A percentile compares a stretch with the other conserved stretches of the same genome.
phyloP scores from a whole-genome alignment of 2,113 vertebrate genomes.

The Nestor notabilis region DNA sequence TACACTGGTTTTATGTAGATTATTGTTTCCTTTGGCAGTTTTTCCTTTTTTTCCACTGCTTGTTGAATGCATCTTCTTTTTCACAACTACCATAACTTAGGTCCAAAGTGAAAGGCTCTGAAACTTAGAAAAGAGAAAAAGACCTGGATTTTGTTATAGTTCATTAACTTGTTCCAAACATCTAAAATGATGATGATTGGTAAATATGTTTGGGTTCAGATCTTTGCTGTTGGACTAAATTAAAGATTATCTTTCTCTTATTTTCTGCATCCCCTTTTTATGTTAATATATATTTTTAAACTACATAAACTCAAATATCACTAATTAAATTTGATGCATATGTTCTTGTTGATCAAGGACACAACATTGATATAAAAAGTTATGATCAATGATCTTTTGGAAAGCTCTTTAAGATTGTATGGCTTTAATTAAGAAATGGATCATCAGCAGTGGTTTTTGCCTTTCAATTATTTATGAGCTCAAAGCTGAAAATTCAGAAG shows the following conservation, averaged over 20 bases:
- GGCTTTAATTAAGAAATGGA: not conserved
- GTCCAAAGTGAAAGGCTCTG: not conserved
- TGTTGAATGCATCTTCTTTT: not conserved
- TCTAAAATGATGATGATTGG: not conserved
- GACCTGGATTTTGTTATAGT: not conserved
- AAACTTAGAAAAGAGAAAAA: not conserved
- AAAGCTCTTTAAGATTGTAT: not conserved
- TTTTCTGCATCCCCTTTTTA: not conserved
- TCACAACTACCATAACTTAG: not conserved
- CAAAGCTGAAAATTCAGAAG: not conserved
- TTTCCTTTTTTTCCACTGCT: not conserved
- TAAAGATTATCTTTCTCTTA: not conserved
- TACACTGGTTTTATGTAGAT: not conserved
- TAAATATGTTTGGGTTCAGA: not conserved
- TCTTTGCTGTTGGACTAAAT: not conserved
- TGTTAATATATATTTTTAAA: not conserved
- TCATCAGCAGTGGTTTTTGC: fast-evolving
- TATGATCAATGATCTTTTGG: not conserved
- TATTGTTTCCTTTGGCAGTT: not conserved
- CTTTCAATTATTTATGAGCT: not conserved
- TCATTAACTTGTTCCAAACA: not conserved
- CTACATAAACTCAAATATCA: not conserved
- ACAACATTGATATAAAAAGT: not conserved
- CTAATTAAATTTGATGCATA: not conserved
- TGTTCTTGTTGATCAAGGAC: not conserved